Evolutionary conservation across 2,113 vertebrate species (phyloP).

Genomic region (Ranitomeya variabilis): DNA sequence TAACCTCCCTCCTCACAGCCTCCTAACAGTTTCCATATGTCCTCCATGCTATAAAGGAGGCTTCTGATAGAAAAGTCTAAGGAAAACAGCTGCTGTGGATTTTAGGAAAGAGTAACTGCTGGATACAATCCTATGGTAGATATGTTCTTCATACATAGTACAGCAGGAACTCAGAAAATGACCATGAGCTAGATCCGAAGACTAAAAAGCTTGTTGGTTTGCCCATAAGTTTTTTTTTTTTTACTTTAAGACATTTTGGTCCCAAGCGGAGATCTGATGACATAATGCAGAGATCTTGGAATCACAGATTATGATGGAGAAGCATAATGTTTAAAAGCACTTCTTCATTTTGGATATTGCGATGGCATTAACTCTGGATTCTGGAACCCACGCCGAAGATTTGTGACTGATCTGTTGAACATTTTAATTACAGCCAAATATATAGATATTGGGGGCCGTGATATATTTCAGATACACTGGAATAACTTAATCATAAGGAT

Average conservation of each 20-base stretch:
- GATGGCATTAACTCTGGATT: no score
- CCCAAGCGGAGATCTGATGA: not conserved
- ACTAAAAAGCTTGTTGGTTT: not conserved
- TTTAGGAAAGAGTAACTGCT: not conserved
- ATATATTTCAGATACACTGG: no score
- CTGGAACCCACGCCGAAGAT: no score
- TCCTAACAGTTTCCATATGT: constrained; percentile 53
- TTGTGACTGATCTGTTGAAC: no score
- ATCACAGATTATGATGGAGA: not conserved
- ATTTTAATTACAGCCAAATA: no score
- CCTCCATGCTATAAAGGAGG: constrained; percentile 11
- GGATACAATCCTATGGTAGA: not conserved
- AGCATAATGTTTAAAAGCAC: not conserved
- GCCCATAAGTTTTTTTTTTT: not conserved
- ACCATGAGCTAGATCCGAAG: no score
- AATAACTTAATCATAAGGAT: no score
- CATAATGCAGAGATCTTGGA: not conserved
- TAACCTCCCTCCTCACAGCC: constrained; percentile 18
- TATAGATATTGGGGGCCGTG: no score
- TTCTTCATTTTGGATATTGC: not conserved
- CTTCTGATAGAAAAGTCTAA: not conserved
- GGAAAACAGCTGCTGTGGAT: not conserved
- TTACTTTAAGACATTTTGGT: not conserved
- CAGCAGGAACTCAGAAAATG: not conserved
- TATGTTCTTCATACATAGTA: not conserved